Conservation (phyloP, 37 sponge, comb jelly and placozoan genomes). For the Beroe forskalii region DNA sequence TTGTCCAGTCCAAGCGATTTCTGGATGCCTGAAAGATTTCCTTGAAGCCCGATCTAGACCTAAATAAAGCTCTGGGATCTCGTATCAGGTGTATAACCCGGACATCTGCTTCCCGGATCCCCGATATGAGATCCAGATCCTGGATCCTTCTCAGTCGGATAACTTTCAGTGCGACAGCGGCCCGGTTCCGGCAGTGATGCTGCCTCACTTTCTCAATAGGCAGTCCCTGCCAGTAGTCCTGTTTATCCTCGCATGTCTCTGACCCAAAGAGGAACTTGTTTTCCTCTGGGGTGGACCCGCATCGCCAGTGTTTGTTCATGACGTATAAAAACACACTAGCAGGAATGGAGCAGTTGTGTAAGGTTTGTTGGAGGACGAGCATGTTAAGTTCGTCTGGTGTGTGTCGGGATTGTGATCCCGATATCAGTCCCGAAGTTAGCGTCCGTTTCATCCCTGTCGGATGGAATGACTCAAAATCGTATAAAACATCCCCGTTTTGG, state of each 20-base stretch:
- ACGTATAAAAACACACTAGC: background rate
- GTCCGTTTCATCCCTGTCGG: background rate
- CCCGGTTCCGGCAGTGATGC: slow-evolving; percentile 11
- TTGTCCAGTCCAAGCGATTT: slow-evolving; percentile 2
- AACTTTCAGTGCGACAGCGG: slow-evolving; percentile 3
- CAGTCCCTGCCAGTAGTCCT: background rate
- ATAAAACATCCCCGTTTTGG: background rate
- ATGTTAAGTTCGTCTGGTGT: background rate
- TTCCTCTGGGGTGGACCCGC: background rate
- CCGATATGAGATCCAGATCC: slow-evolving; percentile 8
- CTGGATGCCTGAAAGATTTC: background rate
- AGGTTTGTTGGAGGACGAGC: background rate
- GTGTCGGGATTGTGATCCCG: background rate
- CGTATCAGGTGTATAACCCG: slow-evolving; percentile 6
- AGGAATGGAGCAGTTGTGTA: background rate
- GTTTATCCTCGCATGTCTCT: background rate
- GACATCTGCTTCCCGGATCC: background rate
- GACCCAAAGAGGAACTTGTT: background rate
- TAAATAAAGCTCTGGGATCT: slow-evolving; percentile 20
- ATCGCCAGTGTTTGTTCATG: background rate
- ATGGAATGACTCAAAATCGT: background rate
- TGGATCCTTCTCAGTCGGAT: slow-evolving; percentile 27
- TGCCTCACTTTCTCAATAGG: background rate
- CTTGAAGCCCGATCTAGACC: slow-evolving; percentile 41
- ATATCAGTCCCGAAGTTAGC: background rate